phyloP scores from a whole-genome alignment of 2,888 invertebrate genomes.

The Eudasyphora cyanicolor region DNA sequence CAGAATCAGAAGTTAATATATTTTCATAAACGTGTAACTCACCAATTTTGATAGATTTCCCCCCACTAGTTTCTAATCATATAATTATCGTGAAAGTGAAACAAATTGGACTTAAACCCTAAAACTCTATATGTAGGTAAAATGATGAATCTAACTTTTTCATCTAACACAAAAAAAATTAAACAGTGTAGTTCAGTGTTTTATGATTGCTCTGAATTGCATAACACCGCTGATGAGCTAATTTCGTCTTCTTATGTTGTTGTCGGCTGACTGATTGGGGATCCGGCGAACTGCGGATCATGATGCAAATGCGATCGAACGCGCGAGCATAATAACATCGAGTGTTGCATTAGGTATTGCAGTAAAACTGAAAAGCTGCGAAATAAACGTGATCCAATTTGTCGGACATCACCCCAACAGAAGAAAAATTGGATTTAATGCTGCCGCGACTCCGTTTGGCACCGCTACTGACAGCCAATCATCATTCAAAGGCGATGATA shows the following conservation, averaged over 20 bases:
- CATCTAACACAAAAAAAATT: too few species aligned
- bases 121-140: too few species aligned
- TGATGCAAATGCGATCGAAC: constrained; percentile 34
- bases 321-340: constrained; percentile 2
- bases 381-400: constrained; percentile 65
- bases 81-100: too few species aligned
- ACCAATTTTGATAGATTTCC: too few species aligned
- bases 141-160: too few species aligned
- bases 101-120: too few species aligned
- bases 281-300: constrained; percentile 12
- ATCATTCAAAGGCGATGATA: neutral
- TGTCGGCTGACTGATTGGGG: neutral
- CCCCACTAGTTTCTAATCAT: too few species aligned
- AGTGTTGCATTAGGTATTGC: constrained; percentile 36
- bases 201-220: neutral
- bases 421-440: constrained; percentile 18
- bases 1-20: too few species aligned
- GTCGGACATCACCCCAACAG: constrained; percentile 35
- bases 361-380: constrained; percentile 50
- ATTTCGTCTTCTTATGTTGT: neutral
- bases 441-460: neutral
- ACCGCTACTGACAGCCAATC: neutral
- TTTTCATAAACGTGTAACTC: too few species aligned
- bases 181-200: neutral
- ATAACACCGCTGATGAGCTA: constrained; percentile 18